Conservation (phyloP, 2,113 vertebrate species). For the Aptenodytes forsteri region DNA sequence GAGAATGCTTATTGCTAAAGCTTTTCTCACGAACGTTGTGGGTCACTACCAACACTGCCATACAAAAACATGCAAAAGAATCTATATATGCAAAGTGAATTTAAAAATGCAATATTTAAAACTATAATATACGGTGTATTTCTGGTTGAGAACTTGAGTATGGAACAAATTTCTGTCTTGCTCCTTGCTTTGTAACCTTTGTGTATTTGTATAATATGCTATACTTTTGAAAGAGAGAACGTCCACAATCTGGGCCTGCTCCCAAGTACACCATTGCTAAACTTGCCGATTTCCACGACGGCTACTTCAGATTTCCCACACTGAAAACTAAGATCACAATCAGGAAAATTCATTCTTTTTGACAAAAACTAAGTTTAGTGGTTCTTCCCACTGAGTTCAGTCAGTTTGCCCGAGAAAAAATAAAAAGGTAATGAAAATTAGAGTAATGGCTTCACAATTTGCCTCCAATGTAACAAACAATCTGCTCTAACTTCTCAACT, state of each 20-base stretch:
- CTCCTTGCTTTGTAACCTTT: neutral
- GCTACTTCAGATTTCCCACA: neutral
- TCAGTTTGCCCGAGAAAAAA: neutral
- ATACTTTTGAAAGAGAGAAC: neutral
- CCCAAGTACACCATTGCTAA: neutral
- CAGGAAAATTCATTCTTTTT: neutral
- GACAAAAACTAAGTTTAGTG: neutral
- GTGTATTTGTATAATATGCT: neutral
- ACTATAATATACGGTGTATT: neutral
- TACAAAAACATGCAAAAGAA: neutral
- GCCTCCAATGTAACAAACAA: neutral
- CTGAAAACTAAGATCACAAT: neutral
- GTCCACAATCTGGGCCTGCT: neutral
- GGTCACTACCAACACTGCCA: neutral
- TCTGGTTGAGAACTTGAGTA: neutral
- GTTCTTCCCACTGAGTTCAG: neutral
- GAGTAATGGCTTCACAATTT: neutral
- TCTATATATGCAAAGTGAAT: neutral
- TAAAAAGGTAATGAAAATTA: neutral
- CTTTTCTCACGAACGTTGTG: neutral
- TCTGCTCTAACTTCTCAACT: neutral
- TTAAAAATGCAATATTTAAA: neutral
- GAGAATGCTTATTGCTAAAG: neutral
- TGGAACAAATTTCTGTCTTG: neutral
- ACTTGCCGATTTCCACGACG: neutral